Conservation (phyloP, 2,888 invertebrate genomes). For the Muschampia plurimacula region DNA sequence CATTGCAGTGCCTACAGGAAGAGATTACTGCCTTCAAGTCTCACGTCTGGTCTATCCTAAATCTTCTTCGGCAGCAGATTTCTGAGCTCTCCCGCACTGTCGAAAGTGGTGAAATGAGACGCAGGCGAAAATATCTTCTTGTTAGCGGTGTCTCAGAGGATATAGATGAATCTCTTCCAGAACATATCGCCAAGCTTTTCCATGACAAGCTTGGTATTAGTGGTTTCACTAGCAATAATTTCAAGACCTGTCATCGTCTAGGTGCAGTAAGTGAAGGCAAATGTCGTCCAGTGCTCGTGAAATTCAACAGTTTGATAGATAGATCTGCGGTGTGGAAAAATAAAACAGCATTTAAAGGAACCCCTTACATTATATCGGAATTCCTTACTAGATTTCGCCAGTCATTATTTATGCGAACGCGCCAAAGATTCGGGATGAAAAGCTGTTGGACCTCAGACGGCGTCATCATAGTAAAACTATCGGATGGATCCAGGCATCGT, state of each 20-base stretch:
- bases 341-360: slow-evolving; percentile 11
- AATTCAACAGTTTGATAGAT: not conserved
- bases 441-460: slow-evolving; percentile 6
- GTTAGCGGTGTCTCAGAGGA: slow-evolving; percentile 3
- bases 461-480: not conserved
- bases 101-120: slow-evolving; percentile 2
- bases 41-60: not conserved
- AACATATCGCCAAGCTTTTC: not conserved
- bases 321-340: slow-evolving; percentile 6
- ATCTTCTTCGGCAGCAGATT: not conserved
- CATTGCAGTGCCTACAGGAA: not conserved
- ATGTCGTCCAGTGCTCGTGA: not conserved
- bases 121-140: not conserved
- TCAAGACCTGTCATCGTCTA: slow-evolving; percentile 14
- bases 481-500: slow-evolving; percentile 7
- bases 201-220: slow-evolving; percentile 5
- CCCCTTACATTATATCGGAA: not conserved
- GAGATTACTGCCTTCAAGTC: not conserved
- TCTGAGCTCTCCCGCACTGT: not conserved
- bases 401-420: not conserved
- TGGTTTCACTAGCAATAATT: not conserved
- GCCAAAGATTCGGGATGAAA: slow-evolving; percentile 4
- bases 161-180: not conserved
- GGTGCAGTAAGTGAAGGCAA: not conserved
- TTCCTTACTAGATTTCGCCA: slow-evolving; percentile 4